Conservation (phyloP, 2,888 invertebrate genomes). For the Drosophila anceps region DNA sequence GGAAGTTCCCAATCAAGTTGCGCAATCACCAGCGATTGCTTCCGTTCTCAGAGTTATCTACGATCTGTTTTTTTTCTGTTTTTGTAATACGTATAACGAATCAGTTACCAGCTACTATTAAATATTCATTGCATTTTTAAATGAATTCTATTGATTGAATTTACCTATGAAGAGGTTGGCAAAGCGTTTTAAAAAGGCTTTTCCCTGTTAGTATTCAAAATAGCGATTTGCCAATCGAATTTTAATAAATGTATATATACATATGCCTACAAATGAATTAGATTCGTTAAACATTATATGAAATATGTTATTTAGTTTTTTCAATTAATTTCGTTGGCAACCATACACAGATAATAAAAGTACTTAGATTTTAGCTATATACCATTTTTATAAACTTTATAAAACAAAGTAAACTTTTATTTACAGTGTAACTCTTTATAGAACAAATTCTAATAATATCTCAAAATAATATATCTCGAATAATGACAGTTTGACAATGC, state of each 20-base stretch:
- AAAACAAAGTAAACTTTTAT: neutral
- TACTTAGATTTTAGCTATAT: neutral
- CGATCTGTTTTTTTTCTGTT: neutral
- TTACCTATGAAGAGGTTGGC: neutral
- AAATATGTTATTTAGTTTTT: too few relatives aligned
- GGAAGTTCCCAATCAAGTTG: constrained; percentile 37
- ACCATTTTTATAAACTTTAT: neutral
- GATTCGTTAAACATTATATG: too few relatives aligned
- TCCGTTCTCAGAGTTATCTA: constrained; percentile 32
- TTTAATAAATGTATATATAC: too few relatives aligned
- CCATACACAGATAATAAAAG: neutral
- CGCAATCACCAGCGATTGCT: constrained; percentile 29
- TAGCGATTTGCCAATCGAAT: neutral
- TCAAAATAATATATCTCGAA: too few relatives aligned
- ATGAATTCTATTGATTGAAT: neutral
- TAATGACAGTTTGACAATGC: neutral
- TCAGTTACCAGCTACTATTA: neutral
- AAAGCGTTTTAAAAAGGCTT: neutral
- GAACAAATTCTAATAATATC: too few relatives aligned
- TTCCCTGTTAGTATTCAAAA: neutral
- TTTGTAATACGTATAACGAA: neutral
- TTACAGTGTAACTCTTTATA: neutral
- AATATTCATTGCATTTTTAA: neutral
- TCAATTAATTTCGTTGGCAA: neutral
- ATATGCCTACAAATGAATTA: too few relatives aligned